Percentiles rank a stretch among this genome's conserved stretches.
Evolutionary conservation across 2,797 vertebrate species (phyloP).

Genomic region (Dendrocincla fuliginosa): DNA sequence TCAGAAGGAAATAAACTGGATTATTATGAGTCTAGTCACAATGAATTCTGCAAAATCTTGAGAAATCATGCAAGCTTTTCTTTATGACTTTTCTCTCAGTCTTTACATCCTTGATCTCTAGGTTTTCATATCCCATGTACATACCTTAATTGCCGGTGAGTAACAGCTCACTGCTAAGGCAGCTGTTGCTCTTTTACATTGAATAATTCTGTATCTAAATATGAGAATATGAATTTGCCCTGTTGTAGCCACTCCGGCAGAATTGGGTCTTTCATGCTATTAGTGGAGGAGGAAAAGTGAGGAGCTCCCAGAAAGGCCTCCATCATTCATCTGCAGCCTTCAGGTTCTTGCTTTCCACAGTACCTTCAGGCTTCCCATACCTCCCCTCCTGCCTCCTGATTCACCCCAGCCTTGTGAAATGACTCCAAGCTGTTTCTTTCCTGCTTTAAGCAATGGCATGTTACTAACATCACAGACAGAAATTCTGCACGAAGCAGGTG

Average conservation of each 20-base stretch:
- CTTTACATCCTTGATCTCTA: not conserved
- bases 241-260: not conserved
- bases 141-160: not conserved
- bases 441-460: not conserved
- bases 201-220: not conserved
- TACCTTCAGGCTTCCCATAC: not conserved
- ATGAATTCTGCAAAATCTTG: not conserved
- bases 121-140: not conserved
- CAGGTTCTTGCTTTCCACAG: not conserved
- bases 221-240: not conserved
- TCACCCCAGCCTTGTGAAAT: not conserved
- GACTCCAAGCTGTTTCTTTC: accelerated
- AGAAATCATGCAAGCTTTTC: not conserved
- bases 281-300: not conserved
- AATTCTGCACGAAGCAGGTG: not conserved
- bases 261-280: not conserved
- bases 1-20: not conserved
- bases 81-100: not conserved
- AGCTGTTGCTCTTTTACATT: not conserved
- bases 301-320: not conserved
- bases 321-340: not conserved
- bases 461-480: not conserved
- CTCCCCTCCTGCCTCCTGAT: accelerated
- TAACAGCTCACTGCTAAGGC: not conserved
- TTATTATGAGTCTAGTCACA: not conserved